Percentiles rank a stretch among this genome's conserved stretches.
phyloP scores from a whole-genome alignment of 2,113 vertebrate species.

The Toxotes jaculatrix region DNA sequence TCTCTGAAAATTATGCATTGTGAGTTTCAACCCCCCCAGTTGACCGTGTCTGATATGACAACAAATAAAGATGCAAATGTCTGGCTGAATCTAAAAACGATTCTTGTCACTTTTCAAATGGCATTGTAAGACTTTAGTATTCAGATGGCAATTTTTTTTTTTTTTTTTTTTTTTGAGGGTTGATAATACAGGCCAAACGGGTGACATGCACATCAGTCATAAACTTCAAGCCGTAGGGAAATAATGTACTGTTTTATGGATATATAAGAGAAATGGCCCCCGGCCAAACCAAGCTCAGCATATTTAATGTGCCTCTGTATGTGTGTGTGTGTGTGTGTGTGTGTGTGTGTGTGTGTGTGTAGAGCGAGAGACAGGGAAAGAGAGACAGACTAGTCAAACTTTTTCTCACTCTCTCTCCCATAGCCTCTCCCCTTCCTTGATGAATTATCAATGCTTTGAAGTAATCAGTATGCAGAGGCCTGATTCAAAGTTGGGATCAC shows the following conservation, averaged over 20 bases:
- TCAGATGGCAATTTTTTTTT: constrained; percentile 50
- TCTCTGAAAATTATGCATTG: constrained; percentile 32
- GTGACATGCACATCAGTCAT: constrained; percentile 75
- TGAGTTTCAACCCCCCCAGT: background rate
- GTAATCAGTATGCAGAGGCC: constrained; percentile 78
- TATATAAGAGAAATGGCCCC: constrained; percentile 78
- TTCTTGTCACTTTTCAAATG: constrained; percentile 50
- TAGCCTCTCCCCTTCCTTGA: constrained; percentile 65
- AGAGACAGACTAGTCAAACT: constrained; percentile 55
- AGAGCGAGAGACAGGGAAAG: constrained; percentile 42
- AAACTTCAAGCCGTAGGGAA: constrained; percentile 65
- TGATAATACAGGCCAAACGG: constrained; percentile 68
- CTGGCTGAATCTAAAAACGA: constrained; percentile 31
- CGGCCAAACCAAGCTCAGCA: constrained; percentile 81
- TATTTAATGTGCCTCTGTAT: constrained; percentile 69
- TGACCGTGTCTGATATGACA: constrained; percentile 44
- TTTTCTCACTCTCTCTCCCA: constrained; percentile 35
- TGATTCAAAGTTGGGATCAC: constrained; percentile 76
- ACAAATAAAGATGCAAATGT: constrained; percentile 67
- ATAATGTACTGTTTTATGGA: constrained; percentile 77
- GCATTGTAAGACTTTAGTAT: constrained; percentile 42
- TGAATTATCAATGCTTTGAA: constrained; percentile 81
- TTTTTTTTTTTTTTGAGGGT: constrained; percentile 46
- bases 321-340: constrained; percentile 37
- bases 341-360: constrained; percentile 37